phyloP scores from a whole-genome alignment of 1,140 invertebrate species.

The Diachasma alloeum region DNA sequence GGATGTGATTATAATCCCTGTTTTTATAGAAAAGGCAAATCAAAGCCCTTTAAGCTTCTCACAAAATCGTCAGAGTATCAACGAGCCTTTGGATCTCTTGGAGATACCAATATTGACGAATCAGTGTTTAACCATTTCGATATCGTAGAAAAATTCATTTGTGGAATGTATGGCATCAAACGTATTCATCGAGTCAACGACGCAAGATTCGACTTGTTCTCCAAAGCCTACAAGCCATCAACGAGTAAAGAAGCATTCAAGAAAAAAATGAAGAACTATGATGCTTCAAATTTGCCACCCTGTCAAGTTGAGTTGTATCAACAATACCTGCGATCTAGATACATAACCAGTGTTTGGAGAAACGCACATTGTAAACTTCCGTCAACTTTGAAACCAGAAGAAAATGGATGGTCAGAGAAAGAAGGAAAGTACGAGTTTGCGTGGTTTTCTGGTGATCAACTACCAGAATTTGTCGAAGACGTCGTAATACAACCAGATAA shows the following conservation, averaged over 20 bases:
- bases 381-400: background rate
- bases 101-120: background rate
- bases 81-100: slow-evolving; percentile 25
- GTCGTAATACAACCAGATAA: no score
- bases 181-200: slow-evolving; percentile 1
- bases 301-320: slow-evolving; percentile 26
- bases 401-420: slow-evolving; percentile 10
- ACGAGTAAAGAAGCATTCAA: slow-evolving; percentile 23
- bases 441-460: slow-evolving; percentile 22
- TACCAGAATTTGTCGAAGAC: background rate
- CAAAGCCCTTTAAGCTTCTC: slow-evolving; percentile 39
- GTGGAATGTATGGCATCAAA: slow-evolving; percentile 20
- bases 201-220: background rate
- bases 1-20: slow-evolving; percentile 59
- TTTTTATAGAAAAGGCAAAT: slow-evolving; percentile 46
- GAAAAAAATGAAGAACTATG: slow-evolving; percentile 27
- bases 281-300: slow-evolving; percentile 25
- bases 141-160: slow-evolving; percentile 26
- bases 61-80: slow-evolving; percentile 31
- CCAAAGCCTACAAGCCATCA: background rate
- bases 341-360: slow-evolving; percentile 25
- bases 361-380: slow-evolving; percentile 14
- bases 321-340: slow-evolving; percentile 19
- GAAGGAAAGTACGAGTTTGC: slow-evolving; percentile 14
- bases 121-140: background rate